Conservation (phyloP, 1,140 invertebrate species). For the Sesamia nonagrioides region DNA sequence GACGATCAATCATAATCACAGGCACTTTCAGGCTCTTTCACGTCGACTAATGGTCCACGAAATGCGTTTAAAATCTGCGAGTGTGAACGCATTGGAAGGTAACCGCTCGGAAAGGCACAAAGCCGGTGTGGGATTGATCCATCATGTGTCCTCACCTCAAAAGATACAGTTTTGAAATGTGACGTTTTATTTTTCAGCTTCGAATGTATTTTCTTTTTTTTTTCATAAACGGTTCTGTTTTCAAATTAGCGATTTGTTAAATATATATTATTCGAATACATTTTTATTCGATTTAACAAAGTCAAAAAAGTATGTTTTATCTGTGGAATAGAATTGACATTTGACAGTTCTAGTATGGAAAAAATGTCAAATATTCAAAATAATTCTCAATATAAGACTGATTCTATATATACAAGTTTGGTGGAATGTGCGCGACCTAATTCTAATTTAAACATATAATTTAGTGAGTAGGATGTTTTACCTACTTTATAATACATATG, state of each 20-base stretch:
- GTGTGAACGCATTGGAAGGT: slow-evolving; percentile 77
- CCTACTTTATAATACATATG: too few relatives aligned
- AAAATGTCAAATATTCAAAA: too few relatives aligned
- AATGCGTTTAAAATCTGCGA: slow-evolving; percentile 85
- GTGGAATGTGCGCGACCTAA: too few relatives aligned
- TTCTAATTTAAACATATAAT: too few relatives aligned
- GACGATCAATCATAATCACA: slow-evolving; percentile 84
- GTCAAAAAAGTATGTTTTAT: too few relatives aligned
- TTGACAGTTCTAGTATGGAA: too few relatives aligned
- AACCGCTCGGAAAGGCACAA: slow-evolving; percentile 85
- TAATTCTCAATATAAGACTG: too few relatives aligned
- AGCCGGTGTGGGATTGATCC: slow-evolving; percentile 73
- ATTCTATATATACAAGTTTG: too few relatives aligned
- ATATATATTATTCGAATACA: too few relatives aligned
- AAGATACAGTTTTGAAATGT: slow-evolving; percentile 44
- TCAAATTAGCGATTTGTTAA: background rate
- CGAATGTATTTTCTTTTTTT: background rate
- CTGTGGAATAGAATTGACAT: too few relatives aligned
- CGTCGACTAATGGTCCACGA: slow-evolving; percentile 84
- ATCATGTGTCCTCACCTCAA: slow-evolving; percentile 73
- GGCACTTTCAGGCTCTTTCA: slow-evolving; percentile 85
- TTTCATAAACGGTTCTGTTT: background rate
- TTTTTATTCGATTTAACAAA: too few relatives aligned
- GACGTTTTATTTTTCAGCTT: slow-evolving; percentile 12
- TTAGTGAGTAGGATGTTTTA: too few relatives aligned